Conservation (phyloP, 1,140 invertebrate genomes). For the Micrasema minimum region DNA sequence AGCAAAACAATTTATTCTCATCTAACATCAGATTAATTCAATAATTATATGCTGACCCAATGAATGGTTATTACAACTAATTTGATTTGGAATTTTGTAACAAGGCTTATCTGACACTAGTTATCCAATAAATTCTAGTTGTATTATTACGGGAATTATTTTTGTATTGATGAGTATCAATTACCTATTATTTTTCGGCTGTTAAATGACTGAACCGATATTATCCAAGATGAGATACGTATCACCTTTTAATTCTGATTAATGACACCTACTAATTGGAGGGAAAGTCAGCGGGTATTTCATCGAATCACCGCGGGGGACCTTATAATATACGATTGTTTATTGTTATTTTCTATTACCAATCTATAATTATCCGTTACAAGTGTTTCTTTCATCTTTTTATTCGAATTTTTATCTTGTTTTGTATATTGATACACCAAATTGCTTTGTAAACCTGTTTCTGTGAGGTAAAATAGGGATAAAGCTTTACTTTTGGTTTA, state of each 20-base stretch:
- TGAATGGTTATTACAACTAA: slow-evolving; percentile 20
- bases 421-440: no score
- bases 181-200: slow-evolving; percentile 11
- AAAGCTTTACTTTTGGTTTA: no score
- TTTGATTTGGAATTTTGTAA: slow-evolving; percentile 7
- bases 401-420: no score
- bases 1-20: slow-evolving; percentile 17
- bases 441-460: no score
- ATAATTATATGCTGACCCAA: slow-evolving; percentile 12
- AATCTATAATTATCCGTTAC: no score
- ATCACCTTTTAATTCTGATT: slow-evolving; percentile 5
- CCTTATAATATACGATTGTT: slow-evolving; percentile 8
- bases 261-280: slow-evolving; percentile 11
- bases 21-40: neutral
- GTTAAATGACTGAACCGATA: slow-evolving; percentile 4
- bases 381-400: no score
- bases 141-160: slow-evolving; percentile 15
- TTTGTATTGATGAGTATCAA: slow-evolving; percentile 31
- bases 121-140: neutral
- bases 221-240: neutral
- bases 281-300: slow-evolving; percentile 8
- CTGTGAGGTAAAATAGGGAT: no score
- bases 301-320: slow-evolving; percentile 1
- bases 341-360: slow-evolving; percentile 5
- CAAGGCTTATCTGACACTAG: neutral